Conservation (phyloP, 1,140 invertebrate species). For the Drosophila pandora region DNA sequence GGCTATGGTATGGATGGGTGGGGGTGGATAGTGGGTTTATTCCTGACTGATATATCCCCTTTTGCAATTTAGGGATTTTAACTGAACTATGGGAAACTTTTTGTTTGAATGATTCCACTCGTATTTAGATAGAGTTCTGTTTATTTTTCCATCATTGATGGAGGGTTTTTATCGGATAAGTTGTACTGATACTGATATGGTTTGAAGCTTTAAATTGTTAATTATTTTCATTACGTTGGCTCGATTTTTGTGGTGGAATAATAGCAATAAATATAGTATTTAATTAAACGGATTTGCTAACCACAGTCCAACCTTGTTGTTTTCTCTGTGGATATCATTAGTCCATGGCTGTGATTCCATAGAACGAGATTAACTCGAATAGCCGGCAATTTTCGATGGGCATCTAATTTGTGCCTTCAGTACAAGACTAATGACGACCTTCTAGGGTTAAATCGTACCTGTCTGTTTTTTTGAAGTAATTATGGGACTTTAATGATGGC, state of each 20-base stretch:
- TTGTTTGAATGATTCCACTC: constrained; percentile 42
- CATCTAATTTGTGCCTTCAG: constrained; percentile 38
- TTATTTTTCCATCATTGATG: background rate
- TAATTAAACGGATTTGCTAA: constrained; percentile 38
- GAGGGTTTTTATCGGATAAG: constrained; percentile 9
- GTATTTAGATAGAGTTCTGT: constrained; percentile 32
- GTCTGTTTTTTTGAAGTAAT: constrained; percentile 12
- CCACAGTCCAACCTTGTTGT: constrained; percentile 37
- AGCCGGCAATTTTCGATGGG: constrained; percentile 41
- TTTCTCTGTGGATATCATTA: constrained; percentile 33
- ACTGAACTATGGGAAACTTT: constrained; percentile 34
- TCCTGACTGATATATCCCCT: background rate
- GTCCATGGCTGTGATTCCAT: constrained; percentile 25
- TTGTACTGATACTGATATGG: background rate
- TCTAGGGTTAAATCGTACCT: constrained; percentile 30
- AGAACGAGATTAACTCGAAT: constrained; percentile 38
- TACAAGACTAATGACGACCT: constrained; percentile 43
- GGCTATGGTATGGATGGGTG: constrained; percentile 6
- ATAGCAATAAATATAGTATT: background rate
- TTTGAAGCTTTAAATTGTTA: constrained; percentile 3
- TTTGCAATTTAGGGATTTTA: constrained; percentile 47
- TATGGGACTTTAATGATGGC: constrained; percentile 28
- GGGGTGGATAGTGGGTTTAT: background rate
- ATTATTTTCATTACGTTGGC: constrained; percentile 7
- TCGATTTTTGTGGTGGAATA: background rate